Base-by-base conservation (phyloP, 2,113 vertebrate species). In the Callopanchax toddi region DNA sequence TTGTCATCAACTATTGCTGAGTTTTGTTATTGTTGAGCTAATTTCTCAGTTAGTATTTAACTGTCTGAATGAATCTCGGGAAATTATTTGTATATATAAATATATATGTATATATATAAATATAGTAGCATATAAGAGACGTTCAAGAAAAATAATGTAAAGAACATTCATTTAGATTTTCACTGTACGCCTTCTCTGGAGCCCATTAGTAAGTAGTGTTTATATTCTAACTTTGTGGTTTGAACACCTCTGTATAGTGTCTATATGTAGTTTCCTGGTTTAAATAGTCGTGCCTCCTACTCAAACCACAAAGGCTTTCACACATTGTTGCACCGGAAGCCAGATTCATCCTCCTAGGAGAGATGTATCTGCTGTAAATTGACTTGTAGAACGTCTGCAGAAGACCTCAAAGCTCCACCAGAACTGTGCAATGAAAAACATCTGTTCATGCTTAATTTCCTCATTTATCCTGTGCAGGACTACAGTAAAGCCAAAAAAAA, bases 211-310 rank as follows among this genome's bases (percentile, higher is more conserved):
- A 23, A 11, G 15, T n/a, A n/a, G 17, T 39, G 36, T 43, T 32
- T 7, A 13, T 57, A n/a, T 18, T 61, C 18, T 10, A 29, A 64
- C 26, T 74, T 76, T 64, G 60, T 65, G 48, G 34, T 73, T 49
- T 65, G 39, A 29, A 58, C 36, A 54, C 17, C 26, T 18, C 13
- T n/a, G n/a, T n/a, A n/a, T n/a, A n/a, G n/a, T 0, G 0, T 63
- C 54, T 58, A 53, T 0, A 63, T 0, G 32, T n/a, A n/a, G 48
- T 23, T 26, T 73, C 29, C 20, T 59, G 25, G n/a, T 3, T 16
- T 71, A 10, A 49, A 53, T n/a, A n/a, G n/a, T n/a, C n/a, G n/a
- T n/a, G n/a, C n/a, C n/a, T n/a, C n/a, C n/a, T n/a, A n/a, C n/a
- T n/a, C n/a, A n/a, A 57, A 49, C 3, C 52, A 6, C 37, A 18